Evolutionary conservation across 2,797 vertebrate species (phyloP), one percentile per base, ranked within the genome.

Genomic region (Mionectes olivaceus): DNA sequence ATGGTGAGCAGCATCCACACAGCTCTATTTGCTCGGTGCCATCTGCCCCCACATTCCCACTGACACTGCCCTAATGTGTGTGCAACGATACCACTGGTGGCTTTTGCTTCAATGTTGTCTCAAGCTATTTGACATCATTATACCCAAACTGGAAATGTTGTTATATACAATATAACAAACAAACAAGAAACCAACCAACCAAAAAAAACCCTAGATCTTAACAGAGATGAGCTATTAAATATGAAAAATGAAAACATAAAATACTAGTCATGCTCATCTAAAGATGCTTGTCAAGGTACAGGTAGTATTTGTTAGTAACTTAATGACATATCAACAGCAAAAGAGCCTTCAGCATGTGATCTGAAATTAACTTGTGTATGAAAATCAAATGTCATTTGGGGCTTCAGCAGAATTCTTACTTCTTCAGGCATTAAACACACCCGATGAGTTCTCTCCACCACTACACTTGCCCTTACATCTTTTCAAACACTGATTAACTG

Each of bases 41-140:
- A 50, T 13, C 39, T 39, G 30, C 10, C 6, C 24, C 27, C 14
- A 25, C 0, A 0, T 37, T 37, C 46, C 49, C 55, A 8, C 19
- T 43, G 28, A 27, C 81, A 13, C 22, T 16, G 52, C 7, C 63
- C 55, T 19, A 11, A 10, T 2, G 15, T 5, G 24, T 13, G 3
- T 47, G 7, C 4, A 19, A 41, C 2, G 18, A 63, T 0, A 46
- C 18, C 19, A 44, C 8, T 27, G 59, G 33, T 30, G 56, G 47
- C 13, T 85, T 89, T 55, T 19, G 49, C 39, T n/a, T 14, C 4
- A 7, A 7, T 16, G 7, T 27, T 65, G 33, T 50, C 39, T 81
- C 55, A 23, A 17, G 17, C 14, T 0, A 1, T 61, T 64, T 76
- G 43, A 64, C 22, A 57, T 27, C 1, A 5, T 61, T 50, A 79